Conservation (phyloP, 2,888 invertebrate genomes). For the Limenitis camilla region DNA sequence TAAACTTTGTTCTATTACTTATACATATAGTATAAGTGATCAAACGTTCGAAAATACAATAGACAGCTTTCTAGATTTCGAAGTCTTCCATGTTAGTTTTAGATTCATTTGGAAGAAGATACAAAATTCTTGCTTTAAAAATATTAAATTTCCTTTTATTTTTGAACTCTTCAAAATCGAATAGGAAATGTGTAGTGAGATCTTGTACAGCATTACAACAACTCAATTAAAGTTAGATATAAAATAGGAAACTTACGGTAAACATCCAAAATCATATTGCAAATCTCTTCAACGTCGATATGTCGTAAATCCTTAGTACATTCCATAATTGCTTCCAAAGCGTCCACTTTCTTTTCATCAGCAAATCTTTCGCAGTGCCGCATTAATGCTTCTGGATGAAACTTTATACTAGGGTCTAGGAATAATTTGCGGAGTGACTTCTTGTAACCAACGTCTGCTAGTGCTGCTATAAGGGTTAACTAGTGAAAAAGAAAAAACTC, state of each 20-base stretch:
- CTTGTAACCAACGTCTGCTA: conserved; percentile 71
- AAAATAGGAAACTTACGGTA: conserved; percentile 74
- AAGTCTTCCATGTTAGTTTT: too few relatives aligned
- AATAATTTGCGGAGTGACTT: conserved; percentile 66
- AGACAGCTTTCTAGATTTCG: too few relatives aligned
- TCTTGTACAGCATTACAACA: too few relatives aligned
- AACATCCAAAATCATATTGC: conserved; percentile 65
- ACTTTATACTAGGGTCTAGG: conserved; percentile 67
- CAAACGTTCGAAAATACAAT: too few relatives aligned
- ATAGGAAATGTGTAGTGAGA: too few relatives aligned
- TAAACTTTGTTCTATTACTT: too few relatives aligned
- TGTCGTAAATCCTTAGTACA: conserved; percentile 46
- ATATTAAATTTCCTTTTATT: too few relatives aligned
- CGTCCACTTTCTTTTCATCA: conserved; percentile 48
- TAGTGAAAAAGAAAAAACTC: conserved; percentile 26
- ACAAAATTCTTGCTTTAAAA: too few relatives aligned
- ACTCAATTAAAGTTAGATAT: too few relatives aligned
- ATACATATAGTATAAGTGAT: too few relatives aligned
- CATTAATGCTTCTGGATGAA: conserved; percentile 67
- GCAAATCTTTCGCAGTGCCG: conserved; percentile 69
- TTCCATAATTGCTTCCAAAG: conserved; percentile 49
- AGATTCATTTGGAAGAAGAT: too few relatives aligned
- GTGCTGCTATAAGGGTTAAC: conserved; percentile 64
- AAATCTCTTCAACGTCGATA: conserved; percentile 53
- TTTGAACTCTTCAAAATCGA: too few relatives aligned